Percentiles rank a stretch among this genome's conserved stretches.
These are phyloP conservation scores for Limulus polyphemus DNA, from an alignment of 2,888 invertebrate species.

Conservation along the genomic window DNA sequence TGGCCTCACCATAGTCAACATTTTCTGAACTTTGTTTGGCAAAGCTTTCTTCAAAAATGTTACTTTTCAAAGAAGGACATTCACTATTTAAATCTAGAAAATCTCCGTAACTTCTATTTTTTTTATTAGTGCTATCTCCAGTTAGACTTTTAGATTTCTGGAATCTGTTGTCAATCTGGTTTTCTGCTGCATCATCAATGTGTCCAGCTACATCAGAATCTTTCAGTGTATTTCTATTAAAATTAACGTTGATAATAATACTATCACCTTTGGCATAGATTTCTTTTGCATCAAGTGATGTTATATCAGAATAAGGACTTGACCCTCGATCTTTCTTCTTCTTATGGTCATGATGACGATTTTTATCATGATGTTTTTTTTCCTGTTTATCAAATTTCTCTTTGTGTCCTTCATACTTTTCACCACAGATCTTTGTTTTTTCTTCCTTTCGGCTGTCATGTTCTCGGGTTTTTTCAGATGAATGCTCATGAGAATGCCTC, in stretches of 20 bases:
- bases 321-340: neutral
- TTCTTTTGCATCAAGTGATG: constrained; percentile 50
- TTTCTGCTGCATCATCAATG: too few species aligned
- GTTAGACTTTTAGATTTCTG: too few species aligned
- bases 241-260: constrained; percentile 82
- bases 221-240: constrained; percentile 34
- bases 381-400: constrained; percentile 24
- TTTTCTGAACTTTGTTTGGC: too few species aligned
- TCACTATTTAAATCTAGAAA: too few species aligned
- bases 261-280: constrained; percentile 87
- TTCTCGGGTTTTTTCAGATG: constrained; percentile 15
- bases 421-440: constrained; percentile 19
- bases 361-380: constrained; percentile 20
- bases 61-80: too few species aligned
- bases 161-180: too few species aligned
- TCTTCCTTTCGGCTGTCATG: constrained; percentile 21
- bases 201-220: neutral
- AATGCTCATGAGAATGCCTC: constrained; percentile 11
- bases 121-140: too few species aligned
- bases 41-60: too few species aligned
- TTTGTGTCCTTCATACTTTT: constrained; percentile 19
- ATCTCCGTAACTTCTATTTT: too few species aligned
- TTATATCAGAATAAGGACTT: constrained; percentile 8
- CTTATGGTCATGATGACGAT: constrained; percentile 8
- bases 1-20: too few species aligned